Percentiles rank a stretch among this genome's conserved stretches.
Evolutionary conservation across 1,140 invertebrate genomes (phyloP).

Genomic region (Stegodyphus dumicola): DNA sequence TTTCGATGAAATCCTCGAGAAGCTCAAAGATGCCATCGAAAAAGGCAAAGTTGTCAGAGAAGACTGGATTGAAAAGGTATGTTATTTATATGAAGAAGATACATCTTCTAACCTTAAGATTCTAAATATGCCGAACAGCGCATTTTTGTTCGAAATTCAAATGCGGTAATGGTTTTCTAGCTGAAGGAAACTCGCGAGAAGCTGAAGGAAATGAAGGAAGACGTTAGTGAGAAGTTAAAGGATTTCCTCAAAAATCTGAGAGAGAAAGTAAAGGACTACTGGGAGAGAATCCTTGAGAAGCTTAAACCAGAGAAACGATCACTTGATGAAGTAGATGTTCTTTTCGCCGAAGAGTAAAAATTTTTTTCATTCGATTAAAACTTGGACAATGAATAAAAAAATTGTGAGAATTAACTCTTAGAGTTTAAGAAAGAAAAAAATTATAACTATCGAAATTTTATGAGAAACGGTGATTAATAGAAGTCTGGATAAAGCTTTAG

Average conservation of each 20-base stretch:
- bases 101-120: too few species aligned
- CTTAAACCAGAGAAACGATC: neutral
- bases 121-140: too few species aligned
- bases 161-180: neutral
- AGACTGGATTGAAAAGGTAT: slow-evolving; percentile 22
- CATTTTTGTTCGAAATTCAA: neutral
- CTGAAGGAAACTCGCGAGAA: slow-evolving; percentile 9
- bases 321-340: neutral
- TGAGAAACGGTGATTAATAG: too few species aligned
- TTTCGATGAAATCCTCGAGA: slow-evolving; percentile 25
- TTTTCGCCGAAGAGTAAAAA: neutral
- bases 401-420: too few species aligned
- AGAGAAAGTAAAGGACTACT: slow-evolving; percentile 13
- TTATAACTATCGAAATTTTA: too few species aligned
- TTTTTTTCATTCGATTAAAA: too few species aligned
- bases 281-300: neutral
- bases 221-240: neutral
- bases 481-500: too few species aligned
- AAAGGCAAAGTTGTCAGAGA: slow-evolving; percentile 32
- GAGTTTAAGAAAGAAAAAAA: too few species aligned
- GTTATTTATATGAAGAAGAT: too few species aligned
- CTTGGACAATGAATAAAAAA: too few species aligned
- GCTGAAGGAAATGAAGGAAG: neutral
- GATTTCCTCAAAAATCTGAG: neutral
- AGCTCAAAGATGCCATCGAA: slow-evolving; percentile 40